Conservation (phyloP, 2,797 vertebrate genomes). For the Micrastur ruficollis region DNA sequence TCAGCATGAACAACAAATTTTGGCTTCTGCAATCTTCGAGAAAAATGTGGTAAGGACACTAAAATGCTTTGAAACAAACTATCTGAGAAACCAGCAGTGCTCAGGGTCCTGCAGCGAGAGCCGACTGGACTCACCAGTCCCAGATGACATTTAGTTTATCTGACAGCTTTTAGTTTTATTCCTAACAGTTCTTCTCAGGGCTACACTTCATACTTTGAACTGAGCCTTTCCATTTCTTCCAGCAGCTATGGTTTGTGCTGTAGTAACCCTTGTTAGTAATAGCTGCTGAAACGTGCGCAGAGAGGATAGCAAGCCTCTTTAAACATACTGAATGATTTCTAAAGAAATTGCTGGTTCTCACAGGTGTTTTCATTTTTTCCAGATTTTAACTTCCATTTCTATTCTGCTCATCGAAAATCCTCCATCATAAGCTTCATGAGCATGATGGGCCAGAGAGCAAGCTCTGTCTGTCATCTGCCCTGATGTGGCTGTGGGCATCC, state of each 20-base stretch:
- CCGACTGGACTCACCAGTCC: neutral
- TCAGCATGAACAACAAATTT: neutral
- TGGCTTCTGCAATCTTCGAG: neutral
- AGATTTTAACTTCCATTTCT: neutral
- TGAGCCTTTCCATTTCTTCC: neutral
- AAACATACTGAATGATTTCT: neutral
- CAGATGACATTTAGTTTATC: neutral
- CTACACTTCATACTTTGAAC: neutral
- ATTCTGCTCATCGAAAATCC: neutral
- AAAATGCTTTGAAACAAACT: neutral
- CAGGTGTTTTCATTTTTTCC: neutral
- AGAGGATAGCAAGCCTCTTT: neutral
- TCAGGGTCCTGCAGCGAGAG: neutral
- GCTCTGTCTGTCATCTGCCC: neutral
- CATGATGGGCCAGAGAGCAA: neutral
- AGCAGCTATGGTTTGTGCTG: neutral
- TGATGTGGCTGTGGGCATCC: neutral
- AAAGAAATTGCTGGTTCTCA: neutral
- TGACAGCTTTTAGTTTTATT: neutral
- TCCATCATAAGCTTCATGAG: neutral
- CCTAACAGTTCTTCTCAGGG: neutral
- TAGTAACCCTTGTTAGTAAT: neutral
- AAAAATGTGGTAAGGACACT: neutral
- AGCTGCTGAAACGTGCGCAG: neutral
- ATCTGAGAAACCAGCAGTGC: neutral